These are phyloP conservation scores for Meriones psammophilus DNA, from an alignment of 2,797 vertebrate genomes.

Conservation along the genomic window DNA sequence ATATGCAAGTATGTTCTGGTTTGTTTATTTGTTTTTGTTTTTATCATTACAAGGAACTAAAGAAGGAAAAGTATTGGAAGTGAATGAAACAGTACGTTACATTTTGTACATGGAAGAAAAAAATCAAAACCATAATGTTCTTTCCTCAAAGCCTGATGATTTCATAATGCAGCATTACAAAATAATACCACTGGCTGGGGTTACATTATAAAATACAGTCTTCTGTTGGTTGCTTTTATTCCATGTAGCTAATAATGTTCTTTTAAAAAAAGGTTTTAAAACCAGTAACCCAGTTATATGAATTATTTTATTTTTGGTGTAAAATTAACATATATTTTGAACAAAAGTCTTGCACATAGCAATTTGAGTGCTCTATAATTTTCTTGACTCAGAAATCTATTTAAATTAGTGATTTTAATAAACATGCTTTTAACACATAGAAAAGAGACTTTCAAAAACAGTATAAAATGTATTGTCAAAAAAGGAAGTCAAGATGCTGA, in stretches of 20 bases:
- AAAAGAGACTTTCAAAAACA: neutral
- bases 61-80: neutral
- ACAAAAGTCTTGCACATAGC: neutral
- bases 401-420: slow-evolving; percentile 49
- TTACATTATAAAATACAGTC: neutral
- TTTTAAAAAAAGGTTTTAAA: slow-evolving; percentile 29
- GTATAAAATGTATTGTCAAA: neutral
- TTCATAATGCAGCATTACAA: slow-evolving; percentile 15
- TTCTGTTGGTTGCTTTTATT: slow-evolving; percentile 6
- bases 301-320: neutral
- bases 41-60: slow-evolving; percentile 26
- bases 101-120: neutral
- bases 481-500: slow-evolving; percentile 10
- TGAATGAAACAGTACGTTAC: neutral
- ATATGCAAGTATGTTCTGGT: neutral
- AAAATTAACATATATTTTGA: neutral
- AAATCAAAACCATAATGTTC: neutral
- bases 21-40: slow-evolving; percentile 18
- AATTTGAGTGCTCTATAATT: neutral
- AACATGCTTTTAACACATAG: neutral
- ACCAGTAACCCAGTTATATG: slow-evolving; percentile 4
- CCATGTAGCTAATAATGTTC: slow-evolving; percentile 35
- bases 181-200: neutral
- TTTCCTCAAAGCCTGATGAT: neutral
- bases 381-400: slow-evolving; percentile 22